These are phyloP conservation scores for Dinocampus coccinellae DNA, from an alignment of 2,888 invertebrate species.

Conservation along the genomic window DNA sequence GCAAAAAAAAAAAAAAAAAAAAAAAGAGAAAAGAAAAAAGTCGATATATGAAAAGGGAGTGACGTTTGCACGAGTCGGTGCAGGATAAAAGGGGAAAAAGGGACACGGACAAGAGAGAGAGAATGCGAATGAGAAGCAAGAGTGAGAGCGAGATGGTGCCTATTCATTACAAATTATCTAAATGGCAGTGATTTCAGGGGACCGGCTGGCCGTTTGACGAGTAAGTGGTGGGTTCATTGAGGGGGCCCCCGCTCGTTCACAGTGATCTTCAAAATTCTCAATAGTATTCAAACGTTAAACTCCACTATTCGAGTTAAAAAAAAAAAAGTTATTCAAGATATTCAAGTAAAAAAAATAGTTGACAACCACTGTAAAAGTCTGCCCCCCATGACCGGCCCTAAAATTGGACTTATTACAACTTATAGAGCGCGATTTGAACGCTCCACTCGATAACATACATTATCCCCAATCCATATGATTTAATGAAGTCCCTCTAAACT, in stretches of 20 bases:
- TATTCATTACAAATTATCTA: constrained; percentile 75
- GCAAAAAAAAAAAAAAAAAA: too few species aligned
- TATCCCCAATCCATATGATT: constrained; percentile 70
- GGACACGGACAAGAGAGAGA: constrained; percentile 35
- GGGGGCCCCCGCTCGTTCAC: constrained; percentile 55
- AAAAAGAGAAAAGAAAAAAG: too few species aligned
- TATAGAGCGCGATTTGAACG: constrained; percentile 70
- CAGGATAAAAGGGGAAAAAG: constrained; percentile 37
- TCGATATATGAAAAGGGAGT: constrained; percentile 27
- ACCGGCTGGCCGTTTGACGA: constrained; percentile 67
- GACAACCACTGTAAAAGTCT: constrained; percentile 63
- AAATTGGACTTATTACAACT: constrained; percentile 70
- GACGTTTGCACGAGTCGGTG: constrained; percentile 29
- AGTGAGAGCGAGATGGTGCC: constrained; percentile 62
- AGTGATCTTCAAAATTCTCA: constrained; percentile 51
- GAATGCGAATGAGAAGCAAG: too few species aligned
- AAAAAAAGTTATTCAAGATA: not conserved
- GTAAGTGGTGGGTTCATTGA: constrained; percentile 67
- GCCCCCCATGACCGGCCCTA: constrained; percentile 67
- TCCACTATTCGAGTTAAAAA: constrained; percentile 9
- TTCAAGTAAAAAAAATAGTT: constrained; percentile 33
- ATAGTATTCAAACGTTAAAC: constrained; percentile 17
- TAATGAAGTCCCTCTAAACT: constrained; percentile 70
- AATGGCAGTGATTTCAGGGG: constrained; percentile 73
- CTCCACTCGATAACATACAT: constrained; percentile 69